phyloP scores from a whole-genome alignment of 2,113 vertebrate genomes.

The Phocoena phocoena region DNA sequence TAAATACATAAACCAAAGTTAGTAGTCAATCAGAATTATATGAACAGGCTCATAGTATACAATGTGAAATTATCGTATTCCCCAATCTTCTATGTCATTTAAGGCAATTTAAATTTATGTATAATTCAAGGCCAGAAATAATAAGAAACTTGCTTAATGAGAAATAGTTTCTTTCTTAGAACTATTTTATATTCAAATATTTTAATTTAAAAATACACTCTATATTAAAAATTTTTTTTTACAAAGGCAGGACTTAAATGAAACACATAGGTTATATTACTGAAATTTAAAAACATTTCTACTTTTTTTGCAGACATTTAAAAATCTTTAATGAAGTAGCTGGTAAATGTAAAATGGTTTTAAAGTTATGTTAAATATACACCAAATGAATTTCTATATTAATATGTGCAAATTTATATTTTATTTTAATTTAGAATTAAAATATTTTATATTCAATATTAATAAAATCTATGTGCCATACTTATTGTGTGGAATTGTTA shows the following conservation, averaged over 20 bases:
- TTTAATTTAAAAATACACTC: conserved; percentile 74
- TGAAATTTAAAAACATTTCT: conserved; percentile 64
- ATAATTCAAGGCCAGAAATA: conserved; percentile 58
- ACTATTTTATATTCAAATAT: conserved; percentile 60
- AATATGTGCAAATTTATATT: conserved; percentile 67
- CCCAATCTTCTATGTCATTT: conserved; percentile 51
- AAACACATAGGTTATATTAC: conserved; percentile 57
- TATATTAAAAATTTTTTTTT: conserved; percentile 62
- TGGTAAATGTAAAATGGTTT: conserved; percentile 57
- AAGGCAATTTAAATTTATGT: conserved; percentile 52
- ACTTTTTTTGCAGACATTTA: conserved; percentile 54
- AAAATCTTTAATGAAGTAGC: conserved; percentile 62
- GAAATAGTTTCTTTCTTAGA: conserved; percentile 51
- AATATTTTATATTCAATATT: conserved; percentile 60
- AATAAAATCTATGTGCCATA: conserved; percentile 54
- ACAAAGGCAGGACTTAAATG: conserved; percentile 63
- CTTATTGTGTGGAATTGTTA: conserved; percentile 38
- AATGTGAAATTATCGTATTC: conserved; percentile 32
- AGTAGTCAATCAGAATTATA: conserved; percentile 76
- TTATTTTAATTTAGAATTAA: conserved; percentile 70
- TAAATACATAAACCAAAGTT: conserved; percentile 78
- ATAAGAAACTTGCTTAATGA: conserved; percentile 56
- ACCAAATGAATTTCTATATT: conserved; percentile 64
- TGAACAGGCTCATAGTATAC: conserved; percentile 65
- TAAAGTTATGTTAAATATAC: conserved; percentile 63